Evolutionary conservation across 2,888 invertebrate genomes (phyloP).

Genomic region (Nomada fucata): DNA sequence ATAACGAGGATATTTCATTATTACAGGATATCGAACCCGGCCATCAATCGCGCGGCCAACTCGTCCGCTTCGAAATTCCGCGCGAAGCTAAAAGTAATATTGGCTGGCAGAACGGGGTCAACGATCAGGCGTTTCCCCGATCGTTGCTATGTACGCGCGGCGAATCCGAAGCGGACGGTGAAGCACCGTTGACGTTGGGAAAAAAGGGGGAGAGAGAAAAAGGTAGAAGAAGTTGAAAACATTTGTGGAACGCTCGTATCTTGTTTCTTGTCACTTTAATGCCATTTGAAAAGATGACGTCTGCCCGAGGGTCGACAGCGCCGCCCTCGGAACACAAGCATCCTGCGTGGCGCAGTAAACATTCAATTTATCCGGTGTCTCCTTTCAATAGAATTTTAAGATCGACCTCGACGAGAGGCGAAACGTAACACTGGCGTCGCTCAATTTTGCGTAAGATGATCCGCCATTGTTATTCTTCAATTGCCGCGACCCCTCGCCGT

Average conservation of each 20-base stretch:
- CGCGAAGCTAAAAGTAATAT: slow-evolving; percentile 46
- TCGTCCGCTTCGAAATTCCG: slow-evolving; percentile 34
- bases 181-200: neutral
- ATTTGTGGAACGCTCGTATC: slow-evolving; percentile 3
- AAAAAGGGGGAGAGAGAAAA: slow-evolving; percentile 24
- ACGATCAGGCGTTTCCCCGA: slow-evolving; percentile 19
- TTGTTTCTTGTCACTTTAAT: slow-evolving; percentile 13
- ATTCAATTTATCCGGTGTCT: slow-evolving; percentile 81
- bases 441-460: slow-evolving; percentile 59
- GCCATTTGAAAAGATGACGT: slow-evolving; percentile 54
- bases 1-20: slow-evolving; percentile 57
- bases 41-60: slow-evolving; percentile 42
- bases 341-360: slow-evolving; percentile 68
- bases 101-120: slow-evolving; percentile 34
- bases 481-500: slow-evolving; percentile 10
- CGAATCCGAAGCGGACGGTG: slow-evolving; percentile 22
- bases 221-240: slow-evolving; percentile 13
- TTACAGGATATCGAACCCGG: slow-evolving; percentile 36
- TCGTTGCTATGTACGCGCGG: slow-evolving; percentile 14
- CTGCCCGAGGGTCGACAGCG: slow-evolving; percentile 38
- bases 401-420: slow-evolving; percentile 49
- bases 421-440: slow-evolving; percentile 48
- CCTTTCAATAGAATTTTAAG: slow-evolving; percentile 79
- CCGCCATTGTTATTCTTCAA: slow-evolving; percentile 37
- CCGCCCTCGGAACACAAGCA: slow-evolving; percentile 41